Conservation (phyloP, 2,113 vertebrate genomes). For the Centropus bengalensis region DNA sequence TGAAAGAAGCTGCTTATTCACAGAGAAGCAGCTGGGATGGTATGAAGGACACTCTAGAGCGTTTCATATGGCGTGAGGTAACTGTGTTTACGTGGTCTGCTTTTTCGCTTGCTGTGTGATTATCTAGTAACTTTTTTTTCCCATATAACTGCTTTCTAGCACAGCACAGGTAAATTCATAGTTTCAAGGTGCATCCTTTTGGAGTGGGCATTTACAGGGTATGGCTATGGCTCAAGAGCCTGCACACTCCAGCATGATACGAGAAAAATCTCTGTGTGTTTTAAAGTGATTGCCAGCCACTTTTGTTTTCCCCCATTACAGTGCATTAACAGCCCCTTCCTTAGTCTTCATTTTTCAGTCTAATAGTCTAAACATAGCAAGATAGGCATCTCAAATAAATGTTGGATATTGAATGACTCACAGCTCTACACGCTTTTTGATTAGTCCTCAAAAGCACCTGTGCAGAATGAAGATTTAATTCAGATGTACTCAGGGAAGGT, state of each 20-base stretch:
- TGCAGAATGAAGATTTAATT: not conserved
- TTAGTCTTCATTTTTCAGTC: slow-evolving; percentile 7
- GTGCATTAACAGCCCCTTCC: not conserved
- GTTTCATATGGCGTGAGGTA: not conserved
- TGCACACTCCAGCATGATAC: not conserved
- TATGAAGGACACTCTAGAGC: not conserved
- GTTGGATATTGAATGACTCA: not conserved
- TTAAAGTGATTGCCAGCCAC: not conserved
- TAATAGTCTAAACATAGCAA: not conserved
- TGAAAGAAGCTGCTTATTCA: not conserved
- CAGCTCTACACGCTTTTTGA: not conserved
- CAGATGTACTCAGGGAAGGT: not conserved
- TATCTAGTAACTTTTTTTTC: not conserved
- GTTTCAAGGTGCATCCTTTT: not conserved
- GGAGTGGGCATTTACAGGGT: not conserved
- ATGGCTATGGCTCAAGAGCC: not conserved
- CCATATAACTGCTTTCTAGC: not conserved
- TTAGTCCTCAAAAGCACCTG: not conserved
- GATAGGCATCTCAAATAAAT: not conserved
- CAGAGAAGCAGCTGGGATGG: not conserved
- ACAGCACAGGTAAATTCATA: not conserved
- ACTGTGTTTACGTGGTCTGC: not conserved
- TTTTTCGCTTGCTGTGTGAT: not conserved
- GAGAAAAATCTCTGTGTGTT: not conserved
- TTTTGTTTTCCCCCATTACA: not conserved